A percentile compares a stretch with the other conserved stretches of the same genome.
Conservation (phyloP, 2,888 invertebrate genomes). For the Melinaea marsaeus region DNA sequence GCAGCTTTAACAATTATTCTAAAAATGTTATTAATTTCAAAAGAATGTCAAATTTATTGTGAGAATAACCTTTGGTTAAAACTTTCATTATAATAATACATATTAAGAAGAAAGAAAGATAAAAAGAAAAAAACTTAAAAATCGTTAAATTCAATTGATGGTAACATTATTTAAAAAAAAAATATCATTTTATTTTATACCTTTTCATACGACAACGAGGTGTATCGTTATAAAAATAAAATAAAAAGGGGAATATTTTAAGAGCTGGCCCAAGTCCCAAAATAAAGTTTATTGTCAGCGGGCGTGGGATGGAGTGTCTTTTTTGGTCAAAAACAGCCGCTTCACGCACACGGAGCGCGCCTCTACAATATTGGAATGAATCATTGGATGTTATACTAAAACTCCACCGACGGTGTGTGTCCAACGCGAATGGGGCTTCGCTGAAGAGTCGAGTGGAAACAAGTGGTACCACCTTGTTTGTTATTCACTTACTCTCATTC, state of each 20-base stretch:
- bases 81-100: too few species aligned
- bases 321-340: conserved; percentile 33
- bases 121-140: neutral
- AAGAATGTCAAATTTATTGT: too few species aligned
- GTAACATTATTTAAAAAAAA: conserved; percentile 36
- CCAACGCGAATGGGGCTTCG: conserved; percentile 16
- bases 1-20: too few species aligned
- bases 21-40: too few species aligned
- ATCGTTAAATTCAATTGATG: conserved; percentile 28
- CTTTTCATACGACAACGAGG: conserved; percentile 52
- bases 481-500: conserved; percentile 37
- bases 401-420: conserved; percentile 1
- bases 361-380: too few species aligned
- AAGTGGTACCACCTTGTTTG: conserved; percentile 35
- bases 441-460: conserved; percentile 27
- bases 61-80: too few species aligned
- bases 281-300: conserved; percentile 67
- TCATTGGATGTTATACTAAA: too few species aligned
- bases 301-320: conserved; percentile 49
- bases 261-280: conserved; percentile 53
- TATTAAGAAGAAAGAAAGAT: too few species aligned
- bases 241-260: conserved; percentile 52
- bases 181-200: conserved; percentile 44
- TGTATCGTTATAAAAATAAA: conserved; percentile 46
- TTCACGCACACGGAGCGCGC: neutral